Evolutionary conservation across 2,113 vertebrate species (phyloP), one percentile per base, ranked within the genome.

Genomic region (Antigone vipio): DNA sequence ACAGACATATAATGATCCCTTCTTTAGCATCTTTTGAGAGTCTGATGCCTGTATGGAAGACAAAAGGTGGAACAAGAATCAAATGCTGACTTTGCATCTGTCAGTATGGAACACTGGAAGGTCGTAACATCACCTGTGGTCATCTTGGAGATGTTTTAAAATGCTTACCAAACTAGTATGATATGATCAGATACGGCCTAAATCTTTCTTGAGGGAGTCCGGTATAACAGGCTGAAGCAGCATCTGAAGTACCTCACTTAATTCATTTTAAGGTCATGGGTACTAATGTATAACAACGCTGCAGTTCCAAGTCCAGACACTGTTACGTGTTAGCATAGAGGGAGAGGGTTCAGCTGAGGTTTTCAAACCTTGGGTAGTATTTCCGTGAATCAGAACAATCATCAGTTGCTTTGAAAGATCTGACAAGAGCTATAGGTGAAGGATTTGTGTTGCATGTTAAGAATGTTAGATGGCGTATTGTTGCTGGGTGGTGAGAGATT

Each of bases 401-500:
- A 20, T 89, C 66, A 26, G 68, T 89, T 0, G 0, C 66, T 87
- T 47, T 85, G 84, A 68, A 85, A 88, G 76, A 87, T 75, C 47
- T 94, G 93, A 75, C 58, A 71, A 5, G 87, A 89, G 16, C 84
- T 81, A 24, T 40, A 81, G 76, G 77, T 75, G 91, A 85, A 75
- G 76, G 84, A 89, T 86, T 88, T 0, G 1, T 62, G 74, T 35
- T 76, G 10, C 77, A 12, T 69, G 58, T 58, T 78, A 76, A 87
- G 91, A 72, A 24, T 49, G 76, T 55, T 49, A 59, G 47, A 9
- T 95, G 88, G 64, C 82, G 72, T 81, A 63, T 84, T 91, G 80
- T 88, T 89, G 71, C 60, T 87, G 94, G 74, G 94, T 69, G 95
- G 82, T 93, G 85, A 92, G 92, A 93, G 66, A 94, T 96, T 93